Percentiles rank a stretch among this genome's conserved stretches.
Conservation (phyloP, 2,113 vertebrate species). For the Craseonycteris thonglongyai region DNA sequence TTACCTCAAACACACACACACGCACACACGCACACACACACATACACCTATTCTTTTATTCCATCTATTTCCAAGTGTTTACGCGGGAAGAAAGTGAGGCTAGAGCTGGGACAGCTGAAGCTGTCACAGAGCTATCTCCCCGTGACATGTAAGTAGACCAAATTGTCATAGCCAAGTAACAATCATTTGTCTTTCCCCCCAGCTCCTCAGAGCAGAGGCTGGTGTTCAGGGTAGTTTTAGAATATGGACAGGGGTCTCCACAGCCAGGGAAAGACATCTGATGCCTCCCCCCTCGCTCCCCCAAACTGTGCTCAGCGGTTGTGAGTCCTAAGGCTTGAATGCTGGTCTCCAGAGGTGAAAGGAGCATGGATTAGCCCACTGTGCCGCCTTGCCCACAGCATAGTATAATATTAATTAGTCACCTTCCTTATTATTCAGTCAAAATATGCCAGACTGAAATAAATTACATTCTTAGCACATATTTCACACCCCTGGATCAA, state of each 20-base stretch:
- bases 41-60: neutral
- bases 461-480: conserved; percentile 86
- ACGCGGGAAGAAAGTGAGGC: neutral
- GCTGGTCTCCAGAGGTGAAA: conserved; percentile 69
- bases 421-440: conserved; percentile 82
- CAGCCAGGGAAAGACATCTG: neutral
- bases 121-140: neutral
- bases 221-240: neutral
- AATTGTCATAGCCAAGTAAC: neutral
- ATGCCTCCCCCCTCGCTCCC: neutral
- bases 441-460: conserved; percentile 82
- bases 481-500: conserved; percentile 82
- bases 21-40: neutral
- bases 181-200: conserved; percentile 21
- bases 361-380: conserved; percentile 53
- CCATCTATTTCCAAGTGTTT: conserved; percentile 3
- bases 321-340: conserved; percentile 47
- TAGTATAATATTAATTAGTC: conserved; percentile 83
- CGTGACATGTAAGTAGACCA: neutral
- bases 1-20: neutral
- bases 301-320: neutral
- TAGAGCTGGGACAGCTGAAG: neutral
- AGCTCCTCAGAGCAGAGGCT: neutral
- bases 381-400: conserved; percentile 64
- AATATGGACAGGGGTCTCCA: conserved; percentile 5